These are phyloP conservation scores for Chloroclysta siterata DNA, from an alignment of 2,888 invertebrate genomes.

Conservation along the genomic window DNA sequence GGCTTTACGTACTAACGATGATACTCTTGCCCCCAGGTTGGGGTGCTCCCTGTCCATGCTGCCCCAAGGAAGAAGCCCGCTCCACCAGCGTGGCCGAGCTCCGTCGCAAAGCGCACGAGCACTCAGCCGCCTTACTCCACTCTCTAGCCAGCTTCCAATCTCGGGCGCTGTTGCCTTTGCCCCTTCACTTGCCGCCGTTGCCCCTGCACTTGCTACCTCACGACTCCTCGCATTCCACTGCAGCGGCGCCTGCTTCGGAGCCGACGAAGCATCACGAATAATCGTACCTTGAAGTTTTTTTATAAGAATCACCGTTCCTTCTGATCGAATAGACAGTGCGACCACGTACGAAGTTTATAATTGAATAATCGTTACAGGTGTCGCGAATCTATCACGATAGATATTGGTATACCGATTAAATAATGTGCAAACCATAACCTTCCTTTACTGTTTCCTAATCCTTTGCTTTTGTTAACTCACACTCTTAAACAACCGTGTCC, in stretches of 20 bases:
- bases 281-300: slow-evolving; percentile 1
- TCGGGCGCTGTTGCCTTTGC: slow-evolving; percentile 80
- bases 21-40: slow-evolving; percentile 81
- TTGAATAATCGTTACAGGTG: too few species aligned
- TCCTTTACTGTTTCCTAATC: too few species aligned
- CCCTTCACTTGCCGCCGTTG: slow-evolving; percentile 69
- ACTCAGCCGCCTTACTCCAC: slow-evolving; percentile 94
- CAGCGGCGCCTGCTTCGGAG: slow-evolving; percentile 49
- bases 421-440: too few species aligned
- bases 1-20: too few species aligned
- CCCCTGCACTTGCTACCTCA: slow-evolving; percentile 64
- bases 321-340: too few species aligned
- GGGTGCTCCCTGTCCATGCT: slow-evolving; percentile 92
- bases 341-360: too few species aligned
- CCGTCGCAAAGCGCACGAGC: slow-evolving; percentile 96
- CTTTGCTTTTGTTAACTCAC: too few species aligned
- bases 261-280: slow-evolving; percentile 71
- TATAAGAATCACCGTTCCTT: too few species aligned
- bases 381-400: too few species aligned
- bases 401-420: too few species aligned
- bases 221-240: slow-evolving; percentile 43
- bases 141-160: slow-evolving; percentile 88
- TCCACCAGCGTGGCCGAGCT: slow-evolving; percentile 96
- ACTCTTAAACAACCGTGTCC: too few species aligned
- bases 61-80: slow-evolving; percentile 90